phyloP scores from a whole-genome alignment of 2,888 invertebrate species.

The Dryobotodes eremita region DNA sequence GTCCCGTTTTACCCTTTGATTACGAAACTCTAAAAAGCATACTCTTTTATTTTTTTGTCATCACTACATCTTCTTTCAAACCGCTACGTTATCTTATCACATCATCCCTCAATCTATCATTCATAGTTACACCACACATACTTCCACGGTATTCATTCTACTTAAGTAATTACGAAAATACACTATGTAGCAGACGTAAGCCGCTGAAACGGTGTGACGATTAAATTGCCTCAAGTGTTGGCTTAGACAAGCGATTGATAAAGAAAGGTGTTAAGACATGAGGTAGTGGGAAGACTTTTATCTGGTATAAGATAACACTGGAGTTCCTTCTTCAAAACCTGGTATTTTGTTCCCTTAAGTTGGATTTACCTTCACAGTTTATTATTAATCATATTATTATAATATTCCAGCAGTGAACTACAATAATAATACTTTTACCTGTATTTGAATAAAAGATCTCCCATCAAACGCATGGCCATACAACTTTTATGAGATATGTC shows the following conservation, averaged over 20 bases:
- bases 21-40: too few relatives aligned
- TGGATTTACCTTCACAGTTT: background rate
- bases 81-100: background rate
- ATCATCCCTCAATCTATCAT: background rate
- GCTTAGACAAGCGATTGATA: background rate
- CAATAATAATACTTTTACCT: slow-evolving; percentile 76
- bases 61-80: background rate
- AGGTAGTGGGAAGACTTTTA: background rate
- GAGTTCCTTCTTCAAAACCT: background rate
- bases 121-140: background rate
- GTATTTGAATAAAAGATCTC: slow-evolving; percentile 90
- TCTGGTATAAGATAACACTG: background rate
- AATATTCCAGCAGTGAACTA: background rate
- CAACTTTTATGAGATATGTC: slow-evolving; percentile 89
- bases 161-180: background rate
- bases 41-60: background rate
- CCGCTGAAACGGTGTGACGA: background rate
- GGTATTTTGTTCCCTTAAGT: background rate
- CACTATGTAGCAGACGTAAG: background rate
- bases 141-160: background rate
- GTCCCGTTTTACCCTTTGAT: too few relatives aligned
- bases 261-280: background rate
- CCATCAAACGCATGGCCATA: slow-evolving; percentile 90
- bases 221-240: background rate
- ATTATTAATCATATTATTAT: background rate